Evolutionary conservation across 2,797 vertebrate genomes (phyloP), one percentile per base, ranked within the genome.

Genomic region (Champsocephalus esox): DNA sequence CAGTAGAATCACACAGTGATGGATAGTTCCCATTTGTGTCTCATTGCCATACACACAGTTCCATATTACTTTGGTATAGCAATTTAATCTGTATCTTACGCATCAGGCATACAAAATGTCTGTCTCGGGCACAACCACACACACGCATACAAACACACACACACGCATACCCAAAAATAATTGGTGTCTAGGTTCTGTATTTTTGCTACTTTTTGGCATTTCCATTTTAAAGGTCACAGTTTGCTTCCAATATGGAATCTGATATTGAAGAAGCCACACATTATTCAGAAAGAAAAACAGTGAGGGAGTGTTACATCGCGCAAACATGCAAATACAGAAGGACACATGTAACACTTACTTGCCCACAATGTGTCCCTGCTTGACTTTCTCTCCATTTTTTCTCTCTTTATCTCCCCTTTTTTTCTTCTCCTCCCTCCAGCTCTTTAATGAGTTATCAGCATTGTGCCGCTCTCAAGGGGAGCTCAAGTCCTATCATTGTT

Each of bases 201-300:
- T 89, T 88, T 80, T 43, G 19, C 79, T 60, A 1, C 59, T 61
- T 88, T 86, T 82, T 88, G 87, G 55, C 83, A 89, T 88, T 90
- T 92, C 79, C 59, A 70, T 86, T 79, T 80, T 81, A 88, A 90
- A 92, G 88, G 89, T 89, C 88, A 87, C 70, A 79, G 46, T 79
- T 86, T 84, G 77, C 70, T 73, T 80, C 65, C 67, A 83, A 72
- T 70, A 80, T 85, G 77, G 66, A 55, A 83, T 85, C 62, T 61
- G 66, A 82, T 81, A 45, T 48, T 65, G 61, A 59, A 67, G 70
- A 13, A 76, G 80, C 19, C 41, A 75, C 46, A 80, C 72, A 73
- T 88, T 71, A 79, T 82, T 89, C 56, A 58, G 54, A 69, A 51
- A 58, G 63, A 66, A 73, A 82, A 86, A 87, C 70, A 73, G 71